Evolutionary conservation across 2,888 invertebrate genomes (phyloP), one percentile per base, ranked within the genome.

Genomic region (Endomychus coccineus): DNA sequence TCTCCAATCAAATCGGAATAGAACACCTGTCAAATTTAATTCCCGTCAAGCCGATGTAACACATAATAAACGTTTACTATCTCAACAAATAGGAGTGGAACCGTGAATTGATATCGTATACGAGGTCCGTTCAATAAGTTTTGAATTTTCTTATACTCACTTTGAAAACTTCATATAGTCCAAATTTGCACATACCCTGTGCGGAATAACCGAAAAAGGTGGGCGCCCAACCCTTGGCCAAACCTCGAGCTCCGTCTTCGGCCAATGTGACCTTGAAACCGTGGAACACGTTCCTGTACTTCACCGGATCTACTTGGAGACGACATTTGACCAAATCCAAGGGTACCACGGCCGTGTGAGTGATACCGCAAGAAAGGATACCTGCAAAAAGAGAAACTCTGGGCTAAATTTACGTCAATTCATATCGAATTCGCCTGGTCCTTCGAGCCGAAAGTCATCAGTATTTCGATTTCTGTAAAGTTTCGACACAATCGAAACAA

Each of bases 201-300:
- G 85, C 75, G 3, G 96, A 97, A 69, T 97, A 98, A 24, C 97
- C 97, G 55, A 96, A 81, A 69, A 90, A 84, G 23, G 97, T 97
- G 38, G 97, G 97, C 2, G 96, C 95, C 97, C 97, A 97, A 40
- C 97, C 97, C 66, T 83, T 89, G 31, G 77, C 91, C 43, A 98
- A 73, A 7, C 92, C 91, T 27, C 79, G 73, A 33, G 78, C 59
- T 48, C 94, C 94, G 64, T 90, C 94, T 69, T 97, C 97, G 25
- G 74, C 73, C 10, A 95, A 59, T 2, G 95, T 87, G 13, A 88
- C 77, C 65, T 69, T 78, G 71, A 95, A 94, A 14, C 94, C 94
- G 59, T 75, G 77, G 48, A 87, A 66, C 27, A 94, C 83, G 49
- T 80, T 81, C 71, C 89, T 92, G 74, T 97, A 97, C 70, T 98